These are phyloP conservation scores for Dryomyza anilis DNA, from an alignment of 2,888 invertebrate species.

Conservation along the genomic window DNA sequence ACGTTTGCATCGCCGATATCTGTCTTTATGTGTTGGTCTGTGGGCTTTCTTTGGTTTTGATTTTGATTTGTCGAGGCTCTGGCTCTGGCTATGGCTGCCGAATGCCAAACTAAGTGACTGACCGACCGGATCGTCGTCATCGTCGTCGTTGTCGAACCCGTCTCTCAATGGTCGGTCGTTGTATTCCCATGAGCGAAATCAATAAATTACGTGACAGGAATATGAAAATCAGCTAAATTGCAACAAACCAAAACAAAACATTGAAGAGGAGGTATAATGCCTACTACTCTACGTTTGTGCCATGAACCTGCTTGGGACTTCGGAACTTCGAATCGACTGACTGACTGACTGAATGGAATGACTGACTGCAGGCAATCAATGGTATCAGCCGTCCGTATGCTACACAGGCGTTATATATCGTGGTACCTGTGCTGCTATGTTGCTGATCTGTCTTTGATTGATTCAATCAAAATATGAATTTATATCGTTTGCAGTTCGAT, in stretches of 20 bases:
- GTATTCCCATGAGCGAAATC: slow-evolving; percentile 58
- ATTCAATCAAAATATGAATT: slow-evolving; percentile 55
- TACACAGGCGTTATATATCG: not conserved
- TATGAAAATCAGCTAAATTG: slow-evolving; percentile 39
- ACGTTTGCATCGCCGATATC: slow-evolving; percentile 9
- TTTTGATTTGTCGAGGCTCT: slow-evolving; percentile 2
- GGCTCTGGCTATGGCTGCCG: not conserved
- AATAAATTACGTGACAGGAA: slow-evolving; percentile 62
- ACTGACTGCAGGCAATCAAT: not conserved
- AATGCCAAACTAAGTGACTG: too few species aligned
- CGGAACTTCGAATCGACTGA: not conserved
- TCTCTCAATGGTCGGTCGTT: not conserved
- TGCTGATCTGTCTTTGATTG: slow-evolving; percentile 46
- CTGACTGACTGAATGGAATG: not conserved
- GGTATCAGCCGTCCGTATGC: too few species aligned
- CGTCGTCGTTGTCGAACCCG: too few species aligned
- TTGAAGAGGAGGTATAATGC: slow-evolving; percentile 15
- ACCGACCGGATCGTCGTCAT: too few species aligned
- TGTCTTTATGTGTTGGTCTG: too few species aligned
- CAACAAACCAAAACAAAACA: slow-evolving; percentile 12
- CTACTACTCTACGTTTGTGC: too few species aligned
- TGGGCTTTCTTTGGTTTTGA: slow-evolving; percentile 39
- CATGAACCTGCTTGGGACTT: not conserved
- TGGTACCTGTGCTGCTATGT: not conserved
- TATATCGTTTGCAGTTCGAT: slow-evolving; percentile 39